Evolutionary conservation across 2,797 vertebrate species (phyloP), one percentile per base, ranked within the genome.

Genomic region (Sciurus vulgaris): DNA sequence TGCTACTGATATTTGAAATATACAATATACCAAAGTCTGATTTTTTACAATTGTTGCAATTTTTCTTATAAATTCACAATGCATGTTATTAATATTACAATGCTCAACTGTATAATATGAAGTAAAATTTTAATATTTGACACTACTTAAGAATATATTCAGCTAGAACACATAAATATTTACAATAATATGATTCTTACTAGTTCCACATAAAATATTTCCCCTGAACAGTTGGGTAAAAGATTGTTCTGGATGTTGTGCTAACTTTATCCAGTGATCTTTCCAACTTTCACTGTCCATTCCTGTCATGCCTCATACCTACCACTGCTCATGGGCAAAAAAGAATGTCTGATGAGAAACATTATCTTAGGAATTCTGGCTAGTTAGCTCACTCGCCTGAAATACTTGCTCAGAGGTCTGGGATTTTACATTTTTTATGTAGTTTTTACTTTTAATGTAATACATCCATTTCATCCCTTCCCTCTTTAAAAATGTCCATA

Each of bases 401-500:
- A 61, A 81, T 83, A 72, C 72, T 86, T 79, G 28, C 15, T 67
- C 41, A 69, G 74, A 86, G 54, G 13, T 33, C 47, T 83, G 70
- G 7, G n/a, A 54, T 73, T 90, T 92, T 93, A 63, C 14, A 41
- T 59, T 93, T 89, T 91, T 86, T 73, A 49, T 77, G 26, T 14
- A 47, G 26, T 69, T 94, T 96, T 96, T 95, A 35, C 41, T 70
- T 91, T 94, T 91, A 84, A 79, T 74, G 10, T 54, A 47, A 67
- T 84, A 28, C 30, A 47, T 83, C 10, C 7, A 69, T 94, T 95
- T 96, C 7, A 33, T 91, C 47, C 28, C 10, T 76, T 84, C 1
- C 17, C 8, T 95, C 38, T 93, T 94, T 82, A 81, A 86, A 93
- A 74, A 24, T 54, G 28, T 77, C 86, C 67, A 3, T 77, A 44